phyloP scores from a whole-genome alignment of 2,113 vertebrate species.

The Centropus bengalensis region DNA sequence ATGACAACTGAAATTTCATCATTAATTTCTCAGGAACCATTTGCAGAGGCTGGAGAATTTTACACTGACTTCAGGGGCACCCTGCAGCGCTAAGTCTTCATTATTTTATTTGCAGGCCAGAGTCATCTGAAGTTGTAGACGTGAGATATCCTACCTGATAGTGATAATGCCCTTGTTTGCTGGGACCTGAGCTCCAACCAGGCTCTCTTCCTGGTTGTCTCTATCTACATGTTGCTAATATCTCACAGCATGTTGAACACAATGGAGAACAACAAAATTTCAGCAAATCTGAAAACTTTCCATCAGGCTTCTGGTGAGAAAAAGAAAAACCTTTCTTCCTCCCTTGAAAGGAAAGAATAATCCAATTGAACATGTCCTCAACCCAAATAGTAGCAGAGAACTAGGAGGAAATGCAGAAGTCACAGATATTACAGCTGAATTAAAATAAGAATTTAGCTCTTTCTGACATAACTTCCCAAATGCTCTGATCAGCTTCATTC shows the following conservation, averaged over 20 bases:
- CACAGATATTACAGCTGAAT: neutral
- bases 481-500: neutral
- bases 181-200: neutral
- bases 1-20: neutral
- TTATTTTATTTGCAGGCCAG: neutral
- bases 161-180: neutral
- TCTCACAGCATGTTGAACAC: rapidly evolving
- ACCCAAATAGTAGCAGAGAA: neutral
- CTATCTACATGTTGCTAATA: neutral
- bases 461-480: neutral
- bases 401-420: neutral
- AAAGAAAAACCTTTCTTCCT: neutral
- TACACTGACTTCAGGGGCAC: neutral
- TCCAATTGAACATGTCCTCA: neutral
- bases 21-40: neutral
- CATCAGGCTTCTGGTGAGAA: neutral
- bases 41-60: neutral
- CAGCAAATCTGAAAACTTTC: neutral
- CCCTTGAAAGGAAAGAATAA: neutral
- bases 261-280: neutral
- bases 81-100: rapidly evolving
- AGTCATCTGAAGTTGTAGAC: neutral
- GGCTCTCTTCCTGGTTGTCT: rapidly evolving
- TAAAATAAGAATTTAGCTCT: neutral
- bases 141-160: neutral